A percentile compares a stretch with the other conserved stretches of the same genome.
These are phyloP conservation scores for Microctonus hyperodae DNA, from an alignment of 2,888 invertebrate genomes.

Conservation along the genomic window DNA sequence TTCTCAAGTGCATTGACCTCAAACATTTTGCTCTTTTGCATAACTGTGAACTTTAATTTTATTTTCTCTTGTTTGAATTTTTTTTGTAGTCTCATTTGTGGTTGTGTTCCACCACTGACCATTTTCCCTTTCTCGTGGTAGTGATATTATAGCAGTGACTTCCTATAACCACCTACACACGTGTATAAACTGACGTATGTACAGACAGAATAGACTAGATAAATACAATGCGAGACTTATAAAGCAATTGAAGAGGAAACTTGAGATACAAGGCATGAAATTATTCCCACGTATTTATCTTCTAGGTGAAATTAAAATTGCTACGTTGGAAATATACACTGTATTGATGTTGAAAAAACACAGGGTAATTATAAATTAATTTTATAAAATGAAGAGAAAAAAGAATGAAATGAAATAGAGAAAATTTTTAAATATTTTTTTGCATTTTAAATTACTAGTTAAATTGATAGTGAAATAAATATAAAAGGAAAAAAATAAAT, in stretches of 20 bases:
- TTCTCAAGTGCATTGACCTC: slow-evolving; percentile 32
- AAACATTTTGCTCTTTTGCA: slow-evolving; percentile 26
- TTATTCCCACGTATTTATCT: slow-evolving; percentile 11
- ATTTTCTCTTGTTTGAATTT: not conserved
- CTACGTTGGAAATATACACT: not conserved
- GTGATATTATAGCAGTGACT: slow-evolving; percentile 16
- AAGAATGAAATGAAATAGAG: not conserved
- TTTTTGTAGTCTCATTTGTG: not conserved
- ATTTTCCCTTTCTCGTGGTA: slow-evolving; percentile 8
- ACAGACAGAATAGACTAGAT: not conserved
- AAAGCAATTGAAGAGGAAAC: not conserved
- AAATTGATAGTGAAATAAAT: too few relatives aligned
- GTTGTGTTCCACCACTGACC: not conserved
- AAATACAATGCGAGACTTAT: slow-evolving; percentile 8
- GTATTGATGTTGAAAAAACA: too few relatives aligned
- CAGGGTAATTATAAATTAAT: too few relatives aligned
- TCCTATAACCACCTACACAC: slow-evolving; percentile 18
- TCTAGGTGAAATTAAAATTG: not conserved
- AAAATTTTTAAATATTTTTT: not conserved
- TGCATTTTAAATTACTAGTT: too few relatives aligned
- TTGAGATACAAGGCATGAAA: slow-evolving; percentile 5
- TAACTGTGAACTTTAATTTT: slow-evolving; percentile 31
- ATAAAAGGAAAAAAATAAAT: not conserved
- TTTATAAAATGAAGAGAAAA: not conserved
- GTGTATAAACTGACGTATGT: not conserved